Evolutionary conservation across 1,140 invertebrate species (phyloP), one percentile per base, ranked within the genome.

Genomic region (Hylyphantes graminicola): DNA sequence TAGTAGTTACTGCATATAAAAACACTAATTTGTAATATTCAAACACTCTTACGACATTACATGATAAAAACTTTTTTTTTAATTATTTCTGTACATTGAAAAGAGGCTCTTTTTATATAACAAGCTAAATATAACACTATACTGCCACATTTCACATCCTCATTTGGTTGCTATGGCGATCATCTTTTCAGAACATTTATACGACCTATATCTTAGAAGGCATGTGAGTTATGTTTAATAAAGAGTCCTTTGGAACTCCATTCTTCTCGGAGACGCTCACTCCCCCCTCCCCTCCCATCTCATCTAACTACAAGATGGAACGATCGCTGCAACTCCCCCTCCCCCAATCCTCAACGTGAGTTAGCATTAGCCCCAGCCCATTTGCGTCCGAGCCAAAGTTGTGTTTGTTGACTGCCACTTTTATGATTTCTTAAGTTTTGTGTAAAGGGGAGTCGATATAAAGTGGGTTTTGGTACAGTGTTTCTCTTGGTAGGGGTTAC

Each of bases 191-290:
- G 68, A 73, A 81, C 79, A 73, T 81, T 81, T 81, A 81, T 81
- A 70, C 79, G 79, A 81, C 79, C 79, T 63, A 81, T 73, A 81
- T 81, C 79, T 81, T 59, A 35, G 67, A 70, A 81, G 79, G 79
- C 79, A 81, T 63, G 79, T 81, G 79, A 81, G 79, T 81, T 81
- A 81, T 81, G 79, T 70, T 81, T 81, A 81, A 81, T 81, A 81
- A 81, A 81, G 79, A 81, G 35, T 73, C 79, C 79, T 73, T 81
- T 81, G 67, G 75, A 78, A 78, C 79, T 72, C 67, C 67, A 81
- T 73, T 81, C 79, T 81, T 72, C 65, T 63, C 79, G 50, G 10
- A 35, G 35, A 35, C 19, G 72, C 54, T n/a, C 19, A 35, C 35
- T 35, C 35, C 67, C 67, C 50, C 35, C 50, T 48, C 48, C 48